Evolutionary conservation across 2,888 invertebrate species (phyloP).

Genomic region (Dilophus febrilis): DNA sequence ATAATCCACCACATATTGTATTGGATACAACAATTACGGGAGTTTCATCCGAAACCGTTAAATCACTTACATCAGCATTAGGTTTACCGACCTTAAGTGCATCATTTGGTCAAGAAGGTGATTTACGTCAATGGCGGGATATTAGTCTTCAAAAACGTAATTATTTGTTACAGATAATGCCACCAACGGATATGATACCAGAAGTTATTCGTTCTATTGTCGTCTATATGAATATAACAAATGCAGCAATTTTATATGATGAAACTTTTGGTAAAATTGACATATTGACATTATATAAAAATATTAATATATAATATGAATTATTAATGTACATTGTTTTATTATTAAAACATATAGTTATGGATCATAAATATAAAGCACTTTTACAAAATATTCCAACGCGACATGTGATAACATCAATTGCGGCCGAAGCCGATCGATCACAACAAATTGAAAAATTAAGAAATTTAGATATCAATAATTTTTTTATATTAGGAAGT

Average conservation of each 20-base stretch:
- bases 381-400: conserved; percentile 78
- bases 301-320: neutral
- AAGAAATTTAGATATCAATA: conserved; percentile 69
- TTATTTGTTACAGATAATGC: conserved; percentile 50
- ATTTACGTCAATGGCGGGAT: conserved; percentile 66
- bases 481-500: conserved; percentile 71
- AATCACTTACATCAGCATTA: conserved; percentile 63
- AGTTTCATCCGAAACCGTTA: conserved; percentile 66
- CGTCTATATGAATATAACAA: conserved; percentile 66
- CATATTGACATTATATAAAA: neutral
- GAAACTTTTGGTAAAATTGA: conserved; percentile 37
- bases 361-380: conserved; percentile 89
- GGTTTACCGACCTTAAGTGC: conserved; percentile 69
- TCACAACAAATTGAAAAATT: conserved; percentile 53
- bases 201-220: conserved; percentile 37
- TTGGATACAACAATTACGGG: conserved; percentile 71
- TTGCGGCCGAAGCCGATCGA: conserved; percentile 35
- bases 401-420: conserved; percentile 65
- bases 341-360: conserved; percentile 38
- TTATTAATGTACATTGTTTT: neutral
- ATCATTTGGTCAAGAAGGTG: conserved; percentile 71
- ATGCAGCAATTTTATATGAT: conserved; percentile 79
- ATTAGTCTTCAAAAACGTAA: conserved; percentile 49
- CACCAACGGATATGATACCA: conserved; percentile 71
- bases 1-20: conserved; percentile 57